Evolutionary conservation across 1,140 invertebrate genomes (phyloP).

Genomic region (Anastatus disparis): DNA sequence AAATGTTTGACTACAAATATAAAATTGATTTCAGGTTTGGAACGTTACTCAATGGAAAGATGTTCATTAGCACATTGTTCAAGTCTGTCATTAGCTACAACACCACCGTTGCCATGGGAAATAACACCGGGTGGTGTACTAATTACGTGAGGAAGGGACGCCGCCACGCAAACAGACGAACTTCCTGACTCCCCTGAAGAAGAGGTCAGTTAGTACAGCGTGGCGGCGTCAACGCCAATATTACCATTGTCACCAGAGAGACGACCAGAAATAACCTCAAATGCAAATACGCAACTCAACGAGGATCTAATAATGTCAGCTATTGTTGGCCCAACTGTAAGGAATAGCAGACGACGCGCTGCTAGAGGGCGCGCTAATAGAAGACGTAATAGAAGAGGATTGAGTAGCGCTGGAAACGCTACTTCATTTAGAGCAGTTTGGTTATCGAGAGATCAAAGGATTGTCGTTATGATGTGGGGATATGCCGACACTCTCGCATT

Average conservation of each 20-base stretch:
- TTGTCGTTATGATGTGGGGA: background rate
- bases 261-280: constrained; percentile 19
- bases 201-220: constrained; percentile 63
- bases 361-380: no score
- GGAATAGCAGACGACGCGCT: no score
- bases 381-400: no score
- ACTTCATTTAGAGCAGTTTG: no score
- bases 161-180: constrained; percentile 64
- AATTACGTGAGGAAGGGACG: constrained; percentile 62
- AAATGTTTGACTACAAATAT: no score
- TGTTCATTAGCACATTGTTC: constrained; percentile 63
- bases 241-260: no score
- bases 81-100: constrained; percentile 58
- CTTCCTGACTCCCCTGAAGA: constrained; percentile 47
- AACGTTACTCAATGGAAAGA: constrained; percentile 61
- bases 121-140: constrained; percentile 50
- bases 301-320: constrained; percentile 14
- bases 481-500: constrained; percentile 17
- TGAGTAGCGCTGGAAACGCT: no score
- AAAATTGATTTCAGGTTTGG: constrained; percentile 51
- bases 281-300: background rate
- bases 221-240: constrained; percentile 56
- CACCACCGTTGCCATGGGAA: constrained; percentile 63
- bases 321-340: background rate
- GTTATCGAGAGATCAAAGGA: background rate